Evolutionary conservation across 2,888 invertebrate genomes (phyloP), one percentile per base, ranked within the genome.

Genomic region (Pachymerium ferrugineum): DNA sequence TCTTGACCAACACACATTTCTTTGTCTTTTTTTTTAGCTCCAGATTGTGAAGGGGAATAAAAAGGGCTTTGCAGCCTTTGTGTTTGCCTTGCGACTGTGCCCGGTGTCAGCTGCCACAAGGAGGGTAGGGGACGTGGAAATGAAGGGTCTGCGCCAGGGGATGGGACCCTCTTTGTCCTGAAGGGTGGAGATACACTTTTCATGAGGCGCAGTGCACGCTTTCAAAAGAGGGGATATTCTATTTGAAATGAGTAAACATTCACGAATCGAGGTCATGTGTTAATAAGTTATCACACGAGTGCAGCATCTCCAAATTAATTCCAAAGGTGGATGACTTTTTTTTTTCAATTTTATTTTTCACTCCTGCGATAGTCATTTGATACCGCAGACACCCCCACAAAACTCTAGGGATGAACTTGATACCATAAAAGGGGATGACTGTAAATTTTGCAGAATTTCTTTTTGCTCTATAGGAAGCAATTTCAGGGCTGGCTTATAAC

Each of bases 131-230:
- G 54, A 54, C 12, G 54, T 54, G 54, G 2, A 54, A 54, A 54
- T 54, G 25, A 54, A 54, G 54, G 54, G 54, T 54, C 54, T 54
- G 54, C 54, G 25, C 3, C 19, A 19, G 12, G 47, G 47, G 12
- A 47, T 42, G 14, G 14, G 42, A 10, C 47, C 47, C 54, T 54
- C 54, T 54, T 54, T 54, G 54, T 54, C 25, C 54, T 22, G 54
- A 12, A 54, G 54, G 54, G 54, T 25, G 22, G 25, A 54, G 54
- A 54, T 54, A 54, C 54, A 54, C 54, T 54, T 54, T 54, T 54
- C 54, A 54, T 54, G 25, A 54, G 54, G 12, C 54, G 12, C 22
- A 25, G 10, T 25, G 54, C 54, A 25, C 47, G 14, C n/a, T 16
- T 16, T 38, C n/a, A 38, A 38, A 38, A 38, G 38, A n/a, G 25